A percentile compares a stretch with the other conserved stretches of the same genome.
Conservation (phyloP, 2,113 vertebrate species). For the Meleagris gallopavo region DNA sequence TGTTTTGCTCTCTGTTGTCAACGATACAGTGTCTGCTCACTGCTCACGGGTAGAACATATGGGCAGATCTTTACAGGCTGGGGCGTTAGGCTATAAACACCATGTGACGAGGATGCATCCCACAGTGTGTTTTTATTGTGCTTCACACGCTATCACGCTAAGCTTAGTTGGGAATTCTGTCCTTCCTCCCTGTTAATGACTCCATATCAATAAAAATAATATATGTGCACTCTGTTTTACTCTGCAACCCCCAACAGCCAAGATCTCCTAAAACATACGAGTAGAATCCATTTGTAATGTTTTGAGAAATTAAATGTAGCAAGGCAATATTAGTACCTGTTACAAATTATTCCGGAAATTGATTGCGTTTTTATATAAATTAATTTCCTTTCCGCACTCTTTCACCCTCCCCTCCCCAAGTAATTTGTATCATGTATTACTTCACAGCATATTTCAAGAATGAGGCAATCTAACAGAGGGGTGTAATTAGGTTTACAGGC, state of each 20-base stretch:
- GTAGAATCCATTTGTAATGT: not conserved
- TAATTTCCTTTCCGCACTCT: slow-evolving; percentile 43
- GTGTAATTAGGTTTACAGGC: slow-evolving; percentile 60
- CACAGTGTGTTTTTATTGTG: not conserved
- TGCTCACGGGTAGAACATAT: not conserved
- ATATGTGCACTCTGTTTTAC: not conserved
- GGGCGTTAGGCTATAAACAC: not conserved
- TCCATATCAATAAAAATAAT: not conserved
- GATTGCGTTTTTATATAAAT: slow-evolving; percentile 41
- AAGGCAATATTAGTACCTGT: not conserved
- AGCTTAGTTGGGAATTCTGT: not conserved
- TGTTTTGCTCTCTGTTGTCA: not conserved
- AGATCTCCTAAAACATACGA: not conserved
- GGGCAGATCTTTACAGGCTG: not conserved
- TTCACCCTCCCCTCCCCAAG: not conserved
- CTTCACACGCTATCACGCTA: not conserved
- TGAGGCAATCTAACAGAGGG: slow-evolving; percentile 46
- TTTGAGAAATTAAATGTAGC: slow-evolving; percentile 18
- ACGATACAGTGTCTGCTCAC: not conserved
- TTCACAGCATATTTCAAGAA: slow-evolving; percentile 44
- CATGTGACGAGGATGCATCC: not conserved
- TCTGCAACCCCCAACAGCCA: not conserved
- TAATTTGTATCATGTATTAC: slow-evolving; percentile 43
- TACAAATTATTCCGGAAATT: slow-evolving; percentile 32
- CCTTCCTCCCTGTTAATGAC: not conserved